phyloP scores from a whole-genome alignment of 2,113 vertebrate species.

The Amblyopsis rosae region DNA sequence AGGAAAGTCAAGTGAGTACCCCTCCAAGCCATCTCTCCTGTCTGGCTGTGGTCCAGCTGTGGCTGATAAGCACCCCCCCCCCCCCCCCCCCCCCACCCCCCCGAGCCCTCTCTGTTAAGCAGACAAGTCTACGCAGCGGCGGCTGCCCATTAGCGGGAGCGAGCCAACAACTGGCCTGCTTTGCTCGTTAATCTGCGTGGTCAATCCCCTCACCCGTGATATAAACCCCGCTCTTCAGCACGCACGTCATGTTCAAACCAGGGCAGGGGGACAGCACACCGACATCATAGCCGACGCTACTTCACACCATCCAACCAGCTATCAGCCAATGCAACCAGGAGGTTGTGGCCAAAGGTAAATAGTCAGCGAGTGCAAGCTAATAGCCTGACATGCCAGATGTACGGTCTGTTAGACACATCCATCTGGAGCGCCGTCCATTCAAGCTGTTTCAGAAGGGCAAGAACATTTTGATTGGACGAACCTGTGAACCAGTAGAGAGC shows the following conservation, averaged over 20 bases:
- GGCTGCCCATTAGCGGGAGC: slow-evolving; percentile 19
- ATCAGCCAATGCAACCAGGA: slow-evolving; percentile 21
- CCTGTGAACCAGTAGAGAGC: no score
- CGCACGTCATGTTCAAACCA: slow-evolving; percentile 36
- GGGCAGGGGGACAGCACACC: slow-evolving; percentile 22
- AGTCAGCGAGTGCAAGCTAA: no score
- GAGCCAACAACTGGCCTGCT: slow-evolving; percentile 4
- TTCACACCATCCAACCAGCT: no score
- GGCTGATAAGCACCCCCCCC: slow-evolving; percentile 41
- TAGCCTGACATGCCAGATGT: no score
- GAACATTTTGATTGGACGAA: no score
- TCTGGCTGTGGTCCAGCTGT: slow-evolving; percentile 27
- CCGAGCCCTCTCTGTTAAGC: slow-evolving; percentile 1
- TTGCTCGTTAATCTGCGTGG: slow-evolving; percentile 39
- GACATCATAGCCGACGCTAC: no score
- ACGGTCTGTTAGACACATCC: no score
- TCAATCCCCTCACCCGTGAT: slow-evolving; percentile 41
- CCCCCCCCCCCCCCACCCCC: slow-evolving; percentile 16
- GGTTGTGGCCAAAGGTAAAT: not conserved
- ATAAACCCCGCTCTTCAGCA: slow-evolving; percentile 40
- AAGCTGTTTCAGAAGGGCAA: no score
- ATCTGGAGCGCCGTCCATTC: no score
- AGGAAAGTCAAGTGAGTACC: slow-evolving; percentile 89
- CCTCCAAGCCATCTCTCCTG: slow-evolving; percentile 21
- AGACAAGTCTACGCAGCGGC: slow-evolving; percentile 29